Evolutionary conservation across 92 coral and sea anemone genomes (phyloP).

Genomic region (Zoanthus sociatus): DNA sequence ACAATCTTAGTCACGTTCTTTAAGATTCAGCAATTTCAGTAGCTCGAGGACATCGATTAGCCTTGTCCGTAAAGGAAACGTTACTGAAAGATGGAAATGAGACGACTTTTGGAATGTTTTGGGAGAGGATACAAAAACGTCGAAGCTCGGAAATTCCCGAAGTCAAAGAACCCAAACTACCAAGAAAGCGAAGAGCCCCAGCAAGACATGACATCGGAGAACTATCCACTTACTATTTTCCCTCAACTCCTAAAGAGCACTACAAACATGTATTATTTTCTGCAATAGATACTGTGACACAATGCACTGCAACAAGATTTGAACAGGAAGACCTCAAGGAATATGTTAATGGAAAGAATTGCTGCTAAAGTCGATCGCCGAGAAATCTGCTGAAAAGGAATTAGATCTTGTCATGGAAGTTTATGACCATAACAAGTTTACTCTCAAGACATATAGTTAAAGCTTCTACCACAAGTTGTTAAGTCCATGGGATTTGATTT

Average conservation of each 20-base stretch:
- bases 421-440: conserved; percentile 31
- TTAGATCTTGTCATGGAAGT: conserved; percentile 49
- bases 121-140: conserved; percentile 31
- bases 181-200: conserved; percentile 56
- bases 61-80: conserved; percentile 43
- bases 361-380: conserved; percentile 51
- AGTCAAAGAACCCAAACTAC: conserved; percentile 62
- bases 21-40: neutral
- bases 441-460: conserved; percentile 36
- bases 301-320: neutral
- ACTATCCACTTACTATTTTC: neutral
- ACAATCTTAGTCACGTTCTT: too few species aligned
- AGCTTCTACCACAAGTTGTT: conserved; percentile 56
- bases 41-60: neutral
- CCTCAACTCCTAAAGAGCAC: neutral
- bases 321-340: neutral
- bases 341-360: conserved; percentile 21
- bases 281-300: neutral
- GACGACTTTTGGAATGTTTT: conserved; percentile 21
- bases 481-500: conserved; percentile 49
- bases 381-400: conserved; percentile 47
- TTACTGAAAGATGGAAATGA: conserved; percentile 53
- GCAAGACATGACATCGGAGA: neutral
- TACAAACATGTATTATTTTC: neutral
- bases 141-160: conserved; percentile 5